These are phyloP conservation scores for Hirtodrosophila cameraria DNA, from an alignment of 2,888 invertebrate species.

Conservation along the genomic window DNA sequence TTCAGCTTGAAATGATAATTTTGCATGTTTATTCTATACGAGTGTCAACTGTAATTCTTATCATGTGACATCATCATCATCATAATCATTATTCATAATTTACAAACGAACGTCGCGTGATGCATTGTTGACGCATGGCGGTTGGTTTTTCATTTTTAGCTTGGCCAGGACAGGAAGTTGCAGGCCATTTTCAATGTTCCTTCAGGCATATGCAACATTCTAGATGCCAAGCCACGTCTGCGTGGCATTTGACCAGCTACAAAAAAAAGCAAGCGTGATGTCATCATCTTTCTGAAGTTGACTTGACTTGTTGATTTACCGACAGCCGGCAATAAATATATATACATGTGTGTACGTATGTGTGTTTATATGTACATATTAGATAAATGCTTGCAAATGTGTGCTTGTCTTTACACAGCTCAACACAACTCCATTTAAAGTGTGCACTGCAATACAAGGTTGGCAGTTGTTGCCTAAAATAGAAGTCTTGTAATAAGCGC, in stretches of 20 bases:
- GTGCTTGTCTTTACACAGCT: conserved; percentile 14
- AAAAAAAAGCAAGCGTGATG: conserved; percentile 36
- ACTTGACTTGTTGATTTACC: conserved; percentile 53
- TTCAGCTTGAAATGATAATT: too few species aligned
- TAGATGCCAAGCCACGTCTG: conserved; percentile 39
- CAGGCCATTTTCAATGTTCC: conserved; percentile 32
- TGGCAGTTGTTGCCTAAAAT: conserved; percentile 41
- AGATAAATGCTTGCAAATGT: conserved; percentile 29
- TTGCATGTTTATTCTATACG: conserved; percentile 1
- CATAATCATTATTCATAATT: conserved; percentile 16
- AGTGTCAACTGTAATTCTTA: conserved; percentile 33
- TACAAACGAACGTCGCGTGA: conserved; percentile 39
- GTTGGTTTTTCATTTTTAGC: neutral
- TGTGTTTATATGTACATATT: conserved; percentile 4
- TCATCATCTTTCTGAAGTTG: conserved; percentile 35
- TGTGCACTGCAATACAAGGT: conserved; percentile 28
- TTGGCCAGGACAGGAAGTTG: conserved; percentile 41
- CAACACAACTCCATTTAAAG: conserved; percentile 42
- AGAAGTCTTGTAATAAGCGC: conserved; percentile 30
- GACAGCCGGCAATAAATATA: conserved; percentile 35
- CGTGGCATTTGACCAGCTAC: conserved; percentile 40
- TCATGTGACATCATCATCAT: conserved; percentile 70
- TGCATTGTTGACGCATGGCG: conserved; percentile 35
- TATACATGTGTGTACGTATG: neutral
- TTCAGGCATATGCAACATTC: conserved; percentile 31